Evolutionary conservation across 2,888 invertebrate species (phyloP).

Genomic region (Volucella zonaria): DNA sequence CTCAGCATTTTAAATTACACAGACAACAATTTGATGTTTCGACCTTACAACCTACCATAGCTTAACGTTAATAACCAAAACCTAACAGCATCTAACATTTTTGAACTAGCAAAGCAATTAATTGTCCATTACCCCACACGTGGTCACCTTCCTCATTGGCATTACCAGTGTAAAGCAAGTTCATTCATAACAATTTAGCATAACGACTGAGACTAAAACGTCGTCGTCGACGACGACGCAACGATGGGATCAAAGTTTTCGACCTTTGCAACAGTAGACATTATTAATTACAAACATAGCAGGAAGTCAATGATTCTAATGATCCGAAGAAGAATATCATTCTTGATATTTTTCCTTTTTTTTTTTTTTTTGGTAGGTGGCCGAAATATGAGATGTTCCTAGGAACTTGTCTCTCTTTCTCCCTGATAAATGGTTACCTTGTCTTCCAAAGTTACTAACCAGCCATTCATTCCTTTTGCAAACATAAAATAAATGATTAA

Average conservation of each 20-base stretch:
- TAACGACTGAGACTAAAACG: neutral
- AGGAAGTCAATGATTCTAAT: constrained; percentile 55
- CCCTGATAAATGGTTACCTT: constrained; percentile 52
- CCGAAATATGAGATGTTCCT: constrained; percentile 22
- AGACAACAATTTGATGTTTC: no score
- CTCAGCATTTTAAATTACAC: no score
- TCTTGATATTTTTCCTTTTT: neutral
- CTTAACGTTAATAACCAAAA: no score
- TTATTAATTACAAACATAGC: constrained; percentile 66
- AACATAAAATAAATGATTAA: constrained; percentile 55
- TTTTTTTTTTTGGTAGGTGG: neutral
- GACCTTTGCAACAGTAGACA: constrained; percentile 48
- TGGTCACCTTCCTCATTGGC: neutral
- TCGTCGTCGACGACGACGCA: neutral
- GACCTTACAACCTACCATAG: no score
- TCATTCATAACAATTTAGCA: constrained; percentile 38
- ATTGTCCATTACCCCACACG: constrained; percentile 47
- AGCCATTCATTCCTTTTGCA: constrained; percentile 28
- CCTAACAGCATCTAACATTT: neutral
- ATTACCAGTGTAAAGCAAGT: constrained; percentile 1
- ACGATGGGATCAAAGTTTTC: constrained; percentile 50
- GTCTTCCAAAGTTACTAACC: neutral
- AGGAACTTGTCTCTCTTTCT: constrained; percentile 8
- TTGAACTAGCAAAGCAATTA: constrained; percentile 28
- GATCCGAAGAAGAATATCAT: constrained; percentile 29